phyloP scores from a whole-genome alignment of 2,888 invertebrate species.

The Chaitophorus viminalis region DNA sequence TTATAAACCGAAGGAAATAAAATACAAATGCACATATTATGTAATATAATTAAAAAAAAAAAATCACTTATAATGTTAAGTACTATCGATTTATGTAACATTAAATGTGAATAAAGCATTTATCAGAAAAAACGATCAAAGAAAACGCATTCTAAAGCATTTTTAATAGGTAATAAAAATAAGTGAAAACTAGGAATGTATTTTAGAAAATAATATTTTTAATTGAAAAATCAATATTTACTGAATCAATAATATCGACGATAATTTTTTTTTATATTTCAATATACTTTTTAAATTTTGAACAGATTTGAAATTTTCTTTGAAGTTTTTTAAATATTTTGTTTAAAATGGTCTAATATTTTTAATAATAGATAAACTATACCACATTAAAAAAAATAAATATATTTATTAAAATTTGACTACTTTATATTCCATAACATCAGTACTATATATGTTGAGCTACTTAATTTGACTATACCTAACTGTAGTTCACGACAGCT shows the following conservation, averaged over 20 bases:
- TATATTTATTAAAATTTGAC: no score
- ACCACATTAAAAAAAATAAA: no score
- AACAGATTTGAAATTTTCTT: no score
- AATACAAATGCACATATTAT: neutral
- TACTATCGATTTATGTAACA: neutral
- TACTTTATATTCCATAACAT: no score
- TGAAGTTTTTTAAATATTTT: neutral
- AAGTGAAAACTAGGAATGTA: neutral
- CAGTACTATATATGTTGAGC: no score
- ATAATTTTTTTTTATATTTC: no score
- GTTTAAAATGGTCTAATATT: neutral
- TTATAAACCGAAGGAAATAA: neutral
- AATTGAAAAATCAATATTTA: neutral
- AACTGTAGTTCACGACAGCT: no score
- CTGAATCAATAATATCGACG: neutral
- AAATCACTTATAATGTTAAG: no score
- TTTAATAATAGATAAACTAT: no score
- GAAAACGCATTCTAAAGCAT: neutral
- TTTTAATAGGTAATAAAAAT: neutral
- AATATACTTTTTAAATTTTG: no score
- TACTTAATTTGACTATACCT: no score
- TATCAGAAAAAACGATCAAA: neutral
- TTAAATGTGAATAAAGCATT: neutral
- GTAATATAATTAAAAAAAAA: neutral
- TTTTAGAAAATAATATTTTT: neutral